Conservation (phyloP, 2,797 vertebrate genomes). For the Aplochiton taeniatus region DNA sequence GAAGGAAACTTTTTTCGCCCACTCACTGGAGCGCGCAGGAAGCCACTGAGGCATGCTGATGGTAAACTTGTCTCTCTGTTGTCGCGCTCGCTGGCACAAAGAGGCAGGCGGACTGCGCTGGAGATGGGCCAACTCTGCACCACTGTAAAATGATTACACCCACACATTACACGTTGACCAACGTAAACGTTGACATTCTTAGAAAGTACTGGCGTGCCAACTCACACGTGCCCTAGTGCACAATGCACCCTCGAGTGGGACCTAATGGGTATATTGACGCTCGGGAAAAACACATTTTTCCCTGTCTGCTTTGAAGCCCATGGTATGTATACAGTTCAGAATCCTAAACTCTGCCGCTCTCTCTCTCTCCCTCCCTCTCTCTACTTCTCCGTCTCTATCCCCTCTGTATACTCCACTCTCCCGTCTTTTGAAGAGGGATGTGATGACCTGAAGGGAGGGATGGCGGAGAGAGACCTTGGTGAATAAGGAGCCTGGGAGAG, state of each 20-base stretch:
- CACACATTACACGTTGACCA: conserved; percentile 4
- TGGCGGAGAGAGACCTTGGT: background rate
- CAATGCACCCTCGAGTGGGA: too few relatives aligned
- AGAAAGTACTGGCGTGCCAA: too few relatives aligned
- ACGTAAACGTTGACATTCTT: too few relatives aligned
- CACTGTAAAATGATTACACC: background rate
- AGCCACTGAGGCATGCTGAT: conserved; percentile 43
- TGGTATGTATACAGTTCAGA: too few relatives aligned
- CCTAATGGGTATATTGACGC: too few relatives aligned
- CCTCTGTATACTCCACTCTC: too few relatives aligned
- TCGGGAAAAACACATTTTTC: too few relatives aligned
- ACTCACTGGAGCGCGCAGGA: conserved; percentile 41
- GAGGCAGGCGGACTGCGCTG: conserved; percentile 37
- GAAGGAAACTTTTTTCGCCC: conserved; percentile 49
- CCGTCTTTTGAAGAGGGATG: too few relatives aligned
- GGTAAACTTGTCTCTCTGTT: conserved; percentile 43
- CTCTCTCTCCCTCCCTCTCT: conserved; percentile 22
- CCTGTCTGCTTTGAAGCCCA: too few relatives aligned
- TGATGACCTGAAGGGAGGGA: too few relatives aligned
- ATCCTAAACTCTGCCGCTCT: conserved; percentile 9
- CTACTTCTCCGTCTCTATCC: conserved; percentile 15
- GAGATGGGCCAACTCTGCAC: conserved; percentile 22
- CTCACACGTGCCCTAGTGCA: too few relatives aligned
- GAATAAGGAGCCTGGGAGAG: background rate
- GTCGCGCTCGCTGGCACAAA: conserved; percentile 34